Evolutionary conservation across 2,797 vertebrate genomes (phyloP).

Genomic region (Rhinogobio ventralis): DNA sequence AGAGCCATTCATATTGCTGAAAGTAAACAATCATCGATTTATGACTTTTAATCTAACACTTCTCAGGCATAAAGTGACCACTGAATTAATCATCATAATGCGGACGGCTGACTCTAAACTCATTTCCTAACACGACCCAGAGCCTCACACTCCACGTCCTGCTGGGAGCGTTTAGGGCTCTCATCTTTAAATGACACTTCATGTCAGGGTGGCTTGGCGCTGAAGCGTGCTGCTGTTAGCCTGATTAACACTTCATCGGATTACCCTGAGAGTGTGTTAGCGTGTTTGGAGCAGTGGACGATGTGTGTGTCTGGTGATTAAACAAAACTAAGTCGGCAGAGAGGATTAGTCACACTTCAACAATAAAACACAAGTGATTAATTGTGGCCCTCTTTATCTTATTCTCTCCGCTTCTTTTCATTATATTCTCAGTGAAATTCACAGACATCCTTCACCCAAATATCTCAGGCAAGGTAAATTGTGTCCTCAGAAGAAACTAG

Average conservation of each 20-base stretch:
- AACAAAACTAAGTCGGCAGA: constrained; percentile 4
- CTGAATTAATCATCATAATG: constrained; percentile 11
- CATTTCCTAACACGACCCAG: background rate
- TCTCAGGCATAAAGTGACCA: background rate
- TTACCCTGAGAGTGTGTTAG: constrained; percentile 10
- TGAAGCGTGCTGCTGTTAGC: constrained; percentile 42
- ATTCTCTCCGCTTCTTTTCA: too few species aligned
- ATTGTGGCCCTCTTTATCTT: background rate
- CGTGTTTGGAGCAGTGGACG: background rate
- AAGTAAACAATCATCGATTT: background rate
- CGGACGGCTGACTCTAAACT: constrained; percentile 17
- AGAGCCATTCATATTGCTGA: background rate
- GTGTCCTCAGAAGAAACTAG: background rate
- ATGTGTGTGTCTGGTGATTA: constrained; percentile 28
- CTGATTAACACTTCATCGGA: constrained; percentile 50
- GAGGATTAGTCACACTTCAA: constrained; percentile 21
- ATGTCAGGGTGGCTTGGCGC: constrained; percentile 12
- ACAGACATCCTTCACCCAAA: background rate
- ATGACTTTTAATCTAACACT: constrained; percentile 11
- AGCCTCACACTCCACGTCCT: background rate
- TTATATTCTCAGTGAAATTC: background rate
- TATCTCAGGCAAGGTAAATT: background rate
- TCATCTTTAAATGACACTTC: constrained; percentile 54
- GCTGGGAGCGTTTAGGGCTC: background rate
- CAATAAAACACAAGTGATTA: constrained; percentile 1